Evolutionary conservation across 2,797 vertebrate species (phyloP).

Genomic region (Rhynchotus rufescens): DNA sequence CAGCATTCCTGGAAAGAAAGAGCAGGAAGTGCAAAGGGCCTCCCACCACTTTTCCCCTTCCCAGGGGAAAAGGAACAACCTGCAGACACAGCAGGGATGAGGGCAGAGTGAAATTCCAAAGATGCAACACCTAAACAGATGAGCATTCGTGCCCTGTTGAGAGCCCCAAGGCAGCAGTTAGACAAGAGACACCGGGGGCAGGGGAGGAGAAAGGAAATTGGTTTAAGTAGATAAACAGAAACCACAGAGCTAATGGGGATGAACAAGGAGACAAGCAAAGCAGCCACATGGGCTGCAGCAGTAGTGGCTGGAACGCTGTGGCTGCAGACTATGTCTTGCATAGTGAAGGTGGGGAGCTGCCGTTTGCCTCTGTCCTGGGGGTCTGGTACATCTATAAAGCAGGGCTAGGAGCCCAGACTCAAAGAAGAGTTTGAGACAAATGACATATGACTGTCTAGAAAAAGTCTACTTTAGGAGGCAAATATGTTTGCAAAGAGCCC

Average conservation of each 20-base stretch:
- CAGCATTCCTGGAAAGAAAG: background rate
- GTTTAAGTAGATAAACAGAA: background rate
- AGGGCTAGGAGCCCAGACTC: background rate
- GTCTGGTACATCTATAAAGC: background rate
- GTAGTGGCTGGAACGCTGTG: background rate
- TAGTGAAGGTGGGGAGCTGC: background rate
- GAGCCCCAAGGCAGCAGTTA: background rate
- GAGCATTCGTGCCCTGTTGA: background rate
- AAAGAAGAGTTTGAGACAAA: background rate
- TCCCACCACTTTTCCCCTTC: background rate
- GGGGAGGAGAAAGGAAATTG: background rate
- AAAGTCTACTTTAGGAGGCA: background rate
- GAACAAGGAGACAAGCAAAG: background rate
- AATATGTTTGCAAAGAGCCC: background rate
- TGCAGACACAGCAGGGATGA: background rate
- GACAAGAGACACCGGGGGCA: background rate
- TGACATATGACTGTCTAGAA: background rate
- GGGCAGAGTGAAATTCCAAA: background rate
- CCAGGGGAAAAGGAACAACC: background rate
- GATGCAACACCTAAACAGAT: background rate
- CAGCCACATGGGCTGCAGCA: background rate
- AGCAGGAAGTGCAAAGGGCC: background rate
- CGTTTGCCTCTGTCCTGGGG: background rate
- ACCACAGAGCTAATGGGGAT: background rate
- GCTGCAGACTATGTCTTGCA: background rate